Evolutionary conservation across 2,888 invertebrate genomes (phyloP), one percentile per base, ranked within the genome.

Genomic region (Andrena flavipes): DNA sequence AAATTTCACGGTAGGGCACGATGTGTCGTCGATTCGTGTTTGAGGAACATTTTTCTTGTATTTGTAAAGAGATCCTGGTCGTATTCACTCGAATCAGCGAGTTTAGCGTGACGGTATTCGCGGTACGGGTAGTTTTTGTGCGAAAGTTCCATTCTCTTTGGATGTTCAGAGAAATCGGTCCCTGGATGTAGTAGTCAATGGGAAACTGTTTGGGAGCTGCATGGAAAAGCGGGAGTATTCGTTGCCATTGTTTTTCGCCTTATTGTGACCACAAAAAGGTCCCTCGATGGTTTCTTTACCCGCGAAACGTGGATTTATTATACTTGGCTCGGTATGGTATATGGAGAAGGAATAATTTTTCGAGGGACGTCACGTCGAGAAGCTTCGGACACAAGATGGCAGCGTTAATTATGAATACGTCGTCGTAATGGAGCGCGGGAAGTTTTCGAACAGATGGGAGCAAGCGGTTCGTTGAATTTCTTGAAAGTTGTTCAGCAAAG

Each of bases 221-320:
- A 42, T 13, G 54, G 20, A 54, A 10, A 26, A 56, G 54, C 7
- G 49, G 13, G 35, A 60, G 42, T 68, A 60, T 20, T 30, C 16
- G 4, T 62, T 51, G 49, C 26, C 20, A 68, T 75, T 68, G 59
- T 60, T 59, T 74, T 23, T 8, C 48, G 29, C 10, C 35, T 72
- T 72, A n/a, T 54, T 33, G 7, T 5, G 2, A 26, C 5, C 5
- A 4, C 1, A 42, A 16, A 42, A 16, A 42, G 4, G 42, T 42
- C 42, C 42, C 5, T 42, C 42, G 42, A 42, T 4, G 42, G 42
- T 42, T 16, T 42, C 16, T 42, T 42, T 42, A 42, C 42, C 42
- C 42, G 42, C 16, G 42, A 13, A 16, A 42, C 42, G 42, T 42
- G 42, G 16, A 42, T 16, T 42, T 42, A 42, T 42, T 42, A 16